Evolutionary conservation across 2,113 vertebrate genomes (phyloP).

Genomic region (Prietella phreatophila): DNA sequence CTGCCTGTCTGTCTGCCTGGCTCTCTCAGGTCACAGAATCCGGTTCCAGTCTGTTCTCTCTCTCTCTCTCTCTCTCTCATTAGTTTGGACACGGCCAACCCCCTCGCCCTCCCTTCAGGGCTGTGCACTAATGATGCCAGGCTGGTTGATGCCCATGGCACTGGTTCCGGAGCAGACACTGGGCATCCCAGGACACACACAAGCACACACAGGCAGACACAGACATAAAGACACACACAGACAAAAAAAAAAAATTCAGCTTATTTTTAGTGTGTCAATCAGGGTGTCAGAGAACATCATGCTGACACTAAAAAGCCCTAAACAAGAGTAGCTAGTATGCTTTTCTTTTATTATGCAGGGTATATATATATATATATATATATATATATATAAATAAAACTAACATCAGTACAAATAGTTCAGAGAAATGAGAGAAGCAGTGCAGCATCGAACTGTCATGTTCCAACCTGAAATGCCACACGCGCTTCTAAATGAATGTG

Average conservation of each 20-base stretch:
- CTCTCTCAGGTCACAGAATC: slow-evolving; percentile 43
- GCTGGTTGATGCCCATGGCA: slow-evolving; percentile 26
- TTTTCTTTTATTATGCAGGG: neutral
- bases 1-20: slow-evolving; percentile 32
- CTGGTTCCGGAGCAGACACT: slow-evolving; percentile 29
- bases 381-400: neutral
- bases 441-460: neutral
- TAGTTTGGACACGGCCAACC: slow-evolving; percentile 3
- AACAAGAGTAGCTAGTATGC: neutral
- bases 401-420: neutral
- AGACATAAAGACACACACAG: neutral
- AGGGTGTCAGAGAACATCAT: neutral
- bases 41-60: slow-evolving; percentile 40
- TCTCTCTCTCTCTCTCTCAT: slow-evolving; percentile 26
- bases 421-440: neutral
- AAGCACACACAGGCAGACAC: neutral
- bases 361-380: too few relatives aligned
- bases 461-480: neutral
- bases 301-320: neutral
- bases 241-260: neutral
- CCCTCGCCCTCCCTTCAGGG: slow-evolving; percentile 9
- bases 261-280: slow-evolving; percentile 10
- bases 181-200: slow-evolving; percentile 38
- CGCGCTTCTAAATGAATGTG: neutral
- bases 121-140: slow-evolving; percentile 29